These are phyloP conservation scores for Bolinopsis microptera DNA, from an alignment of 37 sponge, comb jelly and placozoan species.

Conservation along the genomic window DNA sequence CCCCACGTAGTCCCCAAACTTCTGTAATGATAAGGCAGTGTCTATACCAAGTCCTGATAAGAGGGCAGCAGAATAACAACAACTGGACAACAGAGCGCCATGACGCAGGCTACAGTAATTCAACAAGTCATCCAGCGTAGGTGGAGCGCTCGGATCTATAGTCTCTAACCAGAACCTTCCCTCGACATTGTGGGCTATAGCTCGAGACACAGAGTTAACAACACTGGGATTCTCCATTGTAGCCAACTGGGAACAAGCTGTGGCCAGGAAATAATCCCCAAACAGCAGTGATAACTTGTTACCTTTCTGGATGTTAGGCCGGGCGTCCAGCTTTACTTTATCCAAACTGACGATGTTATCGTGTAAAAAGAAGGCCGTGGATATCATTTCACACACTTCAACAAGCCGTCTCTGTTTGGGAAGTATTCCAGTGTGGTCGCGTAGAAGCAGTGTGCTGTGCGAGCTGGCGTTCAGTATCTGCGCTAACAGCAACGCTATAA, in stretches of 20 bases:
- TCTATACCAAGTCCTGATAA: neutral
- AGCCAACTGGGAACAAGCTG: slow-evolving; percentile 20
- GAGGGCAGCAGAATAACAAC: slow-evolving; percentile 1
- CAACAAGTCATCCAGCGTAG: neutral
- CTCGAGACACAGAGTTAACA: neutral
- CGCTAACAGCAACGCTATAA: neutral
- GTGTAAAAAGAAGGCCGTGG: slow-evolving; percentile 35
- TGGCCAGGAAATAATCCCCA: slow-evolving; percentile 51
- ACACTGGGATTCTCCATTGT: slow-evolving; percentile 13
- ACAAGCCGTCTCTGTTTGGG: slow-evolving; percentile 27
- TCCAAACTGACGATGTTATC: neutral
- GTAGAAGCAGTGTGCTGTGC: neutral
- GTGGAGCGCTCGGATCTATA: neutral
- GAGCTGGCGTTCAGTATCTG: neutral
- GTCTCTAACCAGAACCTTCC: slow-evolving; percentile 49
- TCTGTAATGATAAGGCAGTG: neutral
- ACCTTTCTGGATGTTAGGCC: neutral
- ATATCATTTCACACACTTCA: slow-evolving; percentile 31
- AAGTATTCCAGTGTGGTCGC: slow-evolving; percentile 8
- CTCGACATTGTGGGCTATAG: slow-evolving; percentile 39
- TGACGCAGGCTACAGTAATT: neutral
- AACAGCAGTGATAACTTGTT: slow-evolving; percentile 43
- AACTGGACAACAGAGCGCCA: neutral
- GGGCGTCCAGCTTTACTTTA: neutral
- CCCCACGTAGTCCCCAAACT: neutral